These are phyloP conservation scores for Berghia stephanieae DNA, from an alignment of 1,140 invertebrate genomes.

Conservation along the genomic window DNA sequence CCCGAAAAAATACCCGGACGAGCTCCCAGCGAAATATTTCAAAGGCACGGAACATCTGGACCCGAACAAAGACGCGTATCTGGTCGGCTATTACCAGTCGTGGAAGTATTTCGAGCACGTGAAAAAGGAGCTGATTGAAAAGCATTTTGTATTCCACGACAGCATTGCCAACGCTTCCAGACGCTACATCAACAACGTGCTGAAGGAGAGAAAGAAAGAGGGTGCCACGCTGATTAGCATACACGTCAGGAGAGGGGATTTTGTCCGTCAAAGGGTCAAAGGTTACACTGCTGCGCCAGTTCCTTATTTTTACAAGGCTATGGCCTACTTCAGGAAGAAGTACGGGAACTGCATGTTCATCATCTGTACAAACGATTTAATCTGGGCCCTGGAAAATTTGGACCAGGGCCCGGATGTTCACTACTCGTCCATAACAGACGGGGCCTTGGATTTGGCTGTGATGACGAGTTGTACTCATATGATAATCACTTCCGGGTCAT, in stretches of 20 bases:
- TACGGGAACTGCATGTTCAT: constrained; percentile 51
- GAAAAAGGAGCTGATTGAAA: constrained; percentile 38
- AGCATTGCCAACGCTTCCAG: constrained; percentile 34
- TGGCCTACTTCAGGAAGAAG: constrained; percentile 51
- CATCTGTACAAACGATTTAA: constrained; percentile 51
- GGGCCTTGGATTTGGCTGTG: constrained; percentile 74
- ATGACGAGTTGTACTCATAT: constrained; percentile 75
- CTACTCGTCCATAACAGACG: constrained; percentile 50
- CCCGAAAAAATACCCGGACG: constrained; percentile 36
- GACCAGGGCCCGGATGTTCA: constrained; percentile 40
- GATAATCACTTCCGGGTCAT: constrained; percentile 78
- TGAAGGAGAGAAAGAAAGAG: constrained; percentile 37
- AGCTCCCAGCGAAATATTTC: constrained; percentile 35
- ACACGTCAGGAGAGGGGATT: constrained; percentile 55
- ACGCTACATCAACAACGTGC: constrained; percentile 36
- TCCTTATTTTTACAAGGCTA: constrained; percentile 51
- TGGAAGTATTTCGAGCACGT: constrained; percentile 53
- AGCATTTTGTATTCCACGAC: constrained; percentile 49
- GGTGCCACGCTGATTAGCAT: constrained; percentile 41
- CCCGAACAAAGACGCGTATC: constrained; percentile 33
- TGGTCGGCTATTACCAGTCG: constrained; percentile 52
- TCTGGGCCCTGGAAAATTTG: constrained; percentile 53
- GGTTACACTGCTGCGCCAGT: constrained; percentile 43
- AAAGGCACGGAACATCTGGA: constrained; percentile 34
- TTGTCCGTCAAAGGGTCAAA: constrained; percentile 45